Evolutionary conservation across 2,113 vertebrate species (phyloP).

Genomic region (Calyptommatus sinebrachiatus): DNA sequence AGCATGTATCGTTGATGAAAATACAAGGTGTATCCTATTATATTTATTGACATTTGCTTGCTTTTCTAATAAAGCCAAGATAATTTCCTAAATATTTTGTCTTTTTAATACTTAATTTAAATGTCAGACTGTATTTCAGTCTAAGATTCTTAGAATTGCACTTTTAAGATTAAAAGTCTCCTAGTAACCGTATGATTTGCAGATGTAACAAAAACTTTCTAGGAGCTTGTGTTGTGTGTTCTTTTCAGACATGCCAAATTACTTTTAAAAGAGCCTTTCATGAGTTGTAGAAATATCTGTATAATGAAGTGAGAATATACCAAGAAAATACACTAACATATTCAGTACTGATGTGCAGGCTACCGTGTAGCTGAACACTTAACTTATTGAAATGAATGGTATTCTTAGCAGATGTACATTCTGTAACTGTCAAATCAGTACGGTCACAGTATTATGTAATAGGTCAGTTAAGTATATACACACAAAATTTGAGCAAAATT

Average conservation of each 20-base stretch:
- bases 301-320: conserved; percentile 19
- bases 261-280: background rate
- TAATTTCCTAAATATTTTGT: background rate
- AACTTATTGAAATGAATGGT: background rate
- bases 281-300: conserved; percentile 1
- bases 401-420: background rate
- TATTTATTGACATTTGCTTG: too few species aligned
- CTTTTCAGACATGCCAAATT: background rate
- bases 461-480: too few species aligned
- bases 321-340: conserved; percentile 9
- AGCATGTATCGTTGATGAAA: background rate
- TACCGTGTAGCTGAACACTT: background rate
- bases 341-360: background rate
- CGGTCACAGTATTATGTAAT: background rate
- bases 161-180: background rate
- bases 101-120: background rate
- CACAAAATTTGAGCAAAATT: too few species aligned
- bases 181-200: background rate
- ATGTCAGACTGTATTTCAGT: background rate
- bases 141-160: background rate
- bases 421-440: background rate
- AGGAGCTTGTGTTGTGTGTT: conserved; percentile 21
- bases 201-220: conserved; percentile 44
- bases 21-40: background rate
- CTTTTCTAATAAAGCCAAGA: too few species aligned